Conservation (phyloP, 2,888 invertebrate species). For the Pseudococcus jackbeardsleyi region DNA sequence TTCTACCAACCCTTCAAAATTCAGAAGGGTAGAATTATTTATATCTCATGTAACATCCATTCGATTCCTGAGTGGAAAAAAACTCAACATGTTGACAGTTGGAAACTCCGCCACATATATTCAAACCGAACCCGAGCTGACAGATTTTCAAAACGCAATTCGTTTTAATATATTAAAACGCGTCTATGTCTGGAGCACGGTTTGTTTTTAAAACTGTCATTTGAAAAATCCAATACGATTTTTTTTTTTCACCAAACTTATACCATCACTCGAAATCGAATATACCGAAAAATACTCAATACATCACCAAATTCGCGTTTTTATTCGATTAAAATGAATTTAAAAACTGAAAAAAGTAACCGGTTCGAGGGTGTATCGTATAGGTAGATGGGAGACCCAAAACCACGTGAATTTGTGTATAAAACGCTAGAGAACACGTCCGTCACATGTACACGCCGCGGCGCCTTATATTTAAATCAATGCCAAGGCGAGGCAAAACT, state of each 20-base stretch:
- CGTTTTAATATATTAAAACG: constrained; percentile 44
- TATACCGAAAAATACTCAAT: not conserved
- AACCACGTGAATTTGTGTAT: constrained; percentile 4
- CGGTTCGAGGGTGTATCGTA: not conserved
- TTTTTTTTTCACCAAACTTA: not conserved
- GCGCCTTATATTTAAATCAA: constrained; percentile 53
- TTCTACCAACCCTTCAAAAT: constrained; percentile 9
- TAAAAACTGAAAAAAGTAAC: not conserved
- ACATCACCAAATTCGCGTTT: not conserved
- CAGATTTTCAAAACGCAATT: constrained; percentile 27
- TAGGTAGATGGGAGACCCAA: not conserved
- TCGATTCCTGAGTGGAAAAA: constrained; percentile 24
- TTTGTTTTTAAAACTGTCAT: constrained; percentile 38
- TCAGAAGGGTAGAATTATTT: constrained; percentile 37
- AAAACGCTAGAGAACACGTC: constrained; percentile 49
- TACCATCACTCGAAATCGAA: not conserved
- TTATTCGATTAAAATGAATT: not conserved
- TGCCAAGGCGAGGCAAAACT: constrained; percentile 50
- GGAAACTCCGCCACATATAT: not conserved
- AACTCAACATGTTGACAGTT: constrained; percentile 51
- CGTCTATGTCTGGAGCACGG: not conserved
- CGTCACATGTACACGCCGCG: constrained; percentile 31
- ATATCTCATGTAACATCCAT: constrained; percentile 56
- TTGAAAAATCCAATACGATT: not conserved
- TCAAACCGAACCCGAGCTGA: not conserved